These are phyloP conservation scores for Pedetes capensis DNA, from an alignment of 2,113 vertebrate species.

Conservation along the genomic window DNA sequence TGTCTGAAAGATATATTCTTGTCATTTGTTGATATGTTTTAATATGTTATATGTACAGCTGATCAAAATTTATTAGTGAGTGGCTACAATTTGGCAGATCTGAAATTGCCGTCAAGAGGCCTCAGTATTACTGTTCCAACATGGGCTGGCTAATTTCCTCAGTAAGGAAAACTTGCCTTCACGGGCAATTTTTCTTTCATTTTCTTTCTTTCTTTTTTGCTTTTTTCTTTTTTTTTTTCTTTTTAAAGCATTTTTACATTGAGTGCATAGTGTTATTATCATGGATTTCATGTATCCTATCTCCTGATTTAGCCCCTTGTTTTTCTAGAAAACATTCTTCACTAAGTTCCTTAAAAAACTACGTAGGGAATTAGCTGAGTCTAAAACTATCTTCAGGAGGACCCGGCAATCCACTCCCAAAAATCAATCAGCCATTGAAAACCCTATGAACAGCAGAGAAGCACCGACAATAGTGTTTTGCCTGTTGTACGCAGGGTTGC, in stretches of 20 bases:
- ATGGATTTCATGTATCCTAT: background rate
- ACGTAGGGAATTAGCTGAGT: background rate
- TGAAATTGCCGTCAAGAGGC: background rate
- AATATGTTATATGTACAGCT: background rate
- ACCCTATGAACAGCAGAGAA: no score
- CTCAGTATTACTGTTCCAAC: background rate
- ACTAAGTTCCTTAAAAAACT: background rate
- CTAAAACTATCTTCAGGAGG: background rate
- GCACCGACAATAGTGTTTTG: no score
- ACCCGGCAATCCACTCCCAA: no score
- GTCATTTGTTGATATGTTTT: background rate
- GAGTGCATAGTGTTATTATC: background rate
- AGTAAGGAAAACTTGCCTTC: background rate
- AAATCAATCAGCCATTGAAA: no score
- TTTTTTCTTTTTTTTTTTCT: no score
- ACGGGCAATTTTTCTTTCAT: background rate
- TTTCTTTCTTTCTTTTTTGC: no score
- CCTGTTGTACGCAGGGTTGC: no score
- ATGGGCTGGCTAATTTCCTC: background rate
- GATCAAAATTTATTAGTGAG: background rate
- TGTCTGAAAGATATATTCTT: background rate
- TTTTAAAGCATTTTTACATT: no score
- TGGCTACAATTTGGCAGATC: background rate
- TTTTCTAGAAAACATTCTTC: background rate
- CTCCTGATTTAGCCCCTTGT: background rate